phyloP scores from a whole-genome alignment of 2,888 invertebrate genomes.

The Cremastobaeus sp. region DNA sequence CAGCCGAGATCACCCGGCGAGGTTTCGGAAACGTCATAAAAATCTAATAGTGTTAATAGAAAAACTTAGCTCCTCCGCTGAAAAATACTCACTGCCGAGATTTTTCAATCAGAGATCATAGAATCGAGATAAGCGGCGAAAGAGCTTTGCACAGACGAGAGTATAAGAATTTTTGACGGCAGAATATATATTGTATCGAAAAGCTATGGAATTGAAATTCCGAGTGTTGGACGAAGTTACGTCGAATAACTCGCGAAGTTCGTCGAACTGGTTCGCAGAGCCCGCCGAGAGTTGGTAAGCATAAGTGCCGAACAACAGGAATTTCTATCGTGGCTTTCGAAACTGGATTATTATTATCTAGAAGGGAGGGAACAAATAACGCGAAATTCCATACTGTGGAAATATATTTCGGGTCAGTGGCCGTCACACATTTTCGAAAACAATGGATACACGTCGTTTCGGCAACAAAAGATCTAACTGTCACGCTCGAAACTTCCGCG shows the following conservation, averaged over 20 bases:
- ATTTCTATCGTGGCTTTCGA: slow-evolving; percentile 54
- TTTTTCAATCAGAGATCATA: slow-evolving; percentile 38
- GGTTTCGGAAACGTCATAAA: too few relatives aligned
- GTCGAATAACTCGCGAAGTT: slow-evolving; percentile 45
- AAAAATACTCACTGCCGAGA: slow-evolving; percentile 5
- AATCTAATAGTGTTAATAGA: slow-evolving; percentile 34
- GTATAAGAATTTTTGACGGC: slow-evolving; percentile 36
- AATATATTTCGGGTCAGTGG: slow-evolving; percentile 56
- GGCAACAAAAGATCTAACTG: slow-evolving; percentile 57
- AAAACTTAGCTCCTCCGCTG: slow-evolving; percentile 15
- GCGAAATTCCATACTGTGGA: slow-evolving; percentile 46
- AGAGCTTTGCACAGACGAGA: too few relatives aligned
- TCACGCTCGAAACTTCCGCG: slow-evolving; percentile 52
- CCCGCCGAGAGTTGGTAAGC: slow-evolving; percentile 39
- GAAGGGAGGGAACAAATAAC: slow-evolving; percentile 50
- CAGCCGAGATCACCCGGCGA: neutral
- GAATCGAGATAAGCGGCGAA: too few relatives aligned
- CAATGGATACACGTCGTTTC: slow-evolving; percentile 55
- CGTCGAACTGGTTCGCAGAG: slow-evolving; percentile 50
- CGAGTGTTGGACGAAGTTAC: slow-evolving; percentile 44
- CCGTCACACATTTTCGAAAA: slow-evolving; percentile 57
- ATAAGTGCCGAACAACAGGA: slow-evolving; percentile 53
- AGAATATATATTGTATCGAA: slow-evolving; percentile 52
- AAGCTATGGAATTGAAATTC: slow-evolving; percentile 51
- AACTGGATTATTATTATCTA: slow-evolving; percentile 61